phyloP scores from a whole-genome alignment of 2,888 invertebrate genomes.

The Ennomos quercinarius region DNA sequence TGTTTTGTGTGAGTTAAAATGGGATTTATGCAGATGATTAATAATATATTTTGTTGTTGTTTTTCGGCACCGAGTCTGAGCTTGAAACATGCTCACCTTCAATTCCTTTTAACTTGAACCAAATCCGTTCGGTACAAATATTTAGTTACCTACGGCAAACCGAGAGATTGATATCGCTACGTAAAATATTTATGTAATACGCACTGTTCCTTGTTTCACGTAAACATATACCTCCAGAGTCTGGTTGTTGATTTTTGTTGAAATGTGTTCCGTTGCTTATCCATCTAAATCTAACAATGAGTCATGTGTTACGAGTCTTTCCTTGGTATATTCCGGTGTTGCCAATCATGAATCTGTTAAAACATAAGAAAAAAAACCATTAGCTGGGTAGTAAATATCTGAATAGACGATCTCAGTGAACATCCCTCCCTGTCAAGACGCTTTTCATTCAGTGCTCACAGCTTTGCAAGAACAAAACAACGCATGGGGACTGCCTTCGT shows the following conservation, averaged over 20 bases:
- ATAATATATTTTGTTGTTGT: neutral
- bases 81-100: slow-evolving; percentile 27
- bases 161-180: slow-evolving; percentile 32
- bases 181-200: slow-evolving; percentile 43
- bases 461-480: slow-evolving; percentile 19
- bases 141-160: slow-evolving; percentile 28
- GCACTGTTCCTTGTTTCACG: slow-evolving; percentile 42
- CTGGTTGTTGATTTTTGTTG: slow-evolving; percentile 57
- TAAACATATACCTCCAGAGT: slow-evolving; percentile 45
- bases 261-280: slow-evolving; percentile 54
- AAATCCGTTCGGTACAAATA: slow-evolving; percentile 22
- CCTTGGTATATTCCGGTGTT: slow-evolving; percentile 25
- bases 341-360: slow-evolving; percentile 8
- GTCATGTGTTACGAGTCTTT: slow-evolving; percentile 42
- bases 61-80: slow-evolving; percentile 1
- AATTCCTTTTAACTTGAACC: slow-evolving; percentile 13
- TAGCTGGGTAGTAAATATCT: slow-evolving; percentile 19
- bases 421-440: slow-evolving; percentile 12
- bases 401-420: slow-evolving; percentile 7
- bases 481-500: slow-evolving; percentile 22
- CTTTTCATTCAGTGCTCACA: slow-evolving; percentile 14
- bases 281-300: slow-evolving; percentile 53
- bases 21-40: no score
- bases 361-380: slow-evolving; percentile 16
- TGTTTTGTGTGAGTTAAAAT: no score